Evolutionary conservation across 2,888 invertebrate species (phyloP).

Genomic region (Dynastes grantii): DNA sequence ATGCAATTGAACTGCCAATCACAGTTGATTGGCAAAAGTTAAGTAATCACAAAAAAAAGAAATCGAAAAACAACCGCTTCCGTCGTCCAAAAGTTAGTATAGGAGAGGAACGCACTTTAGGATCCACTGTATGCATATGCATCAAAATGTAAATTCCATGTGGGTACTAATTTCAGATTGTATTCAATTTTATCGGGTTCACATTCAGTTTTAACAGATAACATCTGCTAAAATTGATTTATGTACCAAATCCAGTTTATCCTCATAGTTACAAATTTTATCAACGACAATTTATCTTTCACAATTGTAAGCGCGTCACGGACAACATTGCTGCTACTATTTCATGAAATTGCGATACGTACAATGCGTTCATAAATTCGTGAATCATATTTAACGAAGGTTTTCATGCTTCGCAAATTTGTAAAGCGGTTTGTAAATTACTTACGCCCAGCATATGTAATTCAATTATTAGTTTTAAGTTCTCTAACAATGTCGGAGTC

Average conservation of each 20-base stretch:
- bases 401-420: neutral
- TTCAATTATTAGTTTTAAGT: too few relatives aligned
- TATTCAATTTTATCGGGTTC: neutral
- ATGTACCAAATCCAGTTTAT: neutral
- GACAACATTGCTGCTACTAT: neutral
- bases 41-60: too few relatives aligned
- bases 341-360: neutral
- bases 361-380: conserved; percentile 4
- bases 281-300: conserved; percentile 5
- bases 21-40: too few relatives aligned
- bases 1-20: too few relatives aligned
- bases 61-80: too few relatives aligned
- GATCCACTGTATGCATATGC: too few relatives aligned
- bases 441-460: too few relatives aligned
- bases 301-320: neutral
- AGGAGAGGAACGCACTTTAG: too few relatives aligned
- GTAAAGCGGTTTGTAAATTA: neutral
- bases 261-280: neutral
- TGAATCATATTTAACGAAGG: neutral
- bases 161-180: neutral
- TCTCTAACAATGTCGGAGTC: too few relatives aligned
- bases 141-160: neutral
- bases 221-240: conserved; percentile 7
- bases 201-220: conserved; percentile 4
- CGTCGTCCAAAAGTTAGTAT: too few relatives aligned